Base-by-base conservation (phyloP, 2,113 vertebrate species). In the Chlorodrepanis virens region DNA sequence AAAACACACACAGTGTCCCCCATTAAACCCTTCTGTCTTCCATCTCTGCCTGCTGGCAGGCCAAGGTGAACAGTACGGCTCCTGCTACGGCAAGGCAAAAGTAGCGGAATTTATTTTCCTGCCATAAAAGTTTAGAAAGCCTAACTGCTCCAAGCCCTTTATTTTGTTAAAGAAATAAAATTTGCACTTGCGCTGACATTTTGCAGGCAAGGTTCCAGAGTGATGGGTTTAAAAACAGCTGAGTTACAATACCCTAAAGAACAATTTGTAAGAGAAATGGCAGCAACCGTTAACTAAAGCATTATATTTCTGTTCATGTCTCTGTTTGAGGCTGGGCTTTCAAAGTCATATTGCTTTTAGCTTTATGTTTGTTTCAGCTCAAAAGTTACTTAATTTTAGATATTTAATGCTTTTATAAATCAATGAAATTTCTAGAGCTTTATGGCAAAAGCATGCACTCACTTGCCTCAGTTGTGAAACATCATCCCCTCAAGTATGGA, bases 171-270 rank as follows among this genome's bases (percentile, higher is more conserved):
- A 94, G 94, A 83, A 96, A 92, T 96, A 95, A 94, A 96, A 96
- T 88, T 78, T 97, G 90, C 90, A 94, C 92, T 96, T 96, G 79
- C 0, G 37, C 92, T 97, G 96, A 96, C 96, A 96, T 94, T 96
- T 92, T 96, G 88, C 71, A 96, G 94, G 96, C 94, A 88, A 92
- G 57, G 90, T 78, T 97, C 90, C 96, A 97, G 96, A 89, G 92
- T 90, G 96, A 96, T 96, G 96, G 96, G 96, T 96, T 96, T 97
- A 95, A 94, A 87, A 96, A 92, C 94, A 95, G 92, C 93, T 95
- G 96, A 96, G 85, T 96, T 97, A 96, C 92, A 97, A 97, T 97
- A 96, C 96, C 95, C 96, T 87, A 87, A 95, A 97, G 96, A 96
- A 97, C 96, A 94, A 96, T 96, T 94, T 96, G 72, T 96, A 93